phyloP scores from a whole-genome alignment of 1,140 invertebrate species.

The Babylonia areolata region DNA sequence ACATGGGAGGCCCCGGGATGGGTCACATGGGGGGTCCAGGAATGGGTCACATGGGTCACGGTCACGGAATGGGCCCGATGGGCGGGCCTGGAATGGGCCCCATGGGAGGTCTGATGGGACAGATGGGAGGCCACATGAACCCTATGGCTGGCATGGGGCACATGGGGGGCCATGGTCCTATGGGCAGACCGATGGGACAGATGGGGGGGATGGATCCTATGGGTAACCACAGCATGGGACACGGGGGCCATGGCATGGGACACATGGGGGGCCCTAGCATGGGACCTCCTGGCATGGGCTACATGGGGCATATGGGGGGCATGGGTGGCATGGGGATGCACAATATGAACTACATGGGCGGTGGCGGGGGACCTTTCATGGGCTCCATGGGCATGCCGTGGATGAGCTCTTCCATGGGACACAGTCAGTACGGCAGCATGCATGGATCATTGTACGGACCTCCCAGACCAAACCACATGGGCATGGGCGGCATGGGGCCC shows the following conservation, averaged over 20 bases:
- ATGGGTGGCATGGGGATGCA: constrained; percentile 36
- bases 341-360: constrained; percentile 28
- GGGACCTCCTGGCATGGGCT: constrained; percentile 3
- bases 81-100: constrained; percentile 30
- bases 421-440: constrained; percentile 8
- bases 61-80: neutral
- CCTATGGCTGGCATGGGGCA: constrained; percentile 15
- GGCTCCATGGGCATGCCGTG: constrained; percentile 29
- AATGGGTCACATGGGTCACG: constrained; percentile 27
- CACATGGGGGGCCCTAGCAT: constrained; percentile 9
- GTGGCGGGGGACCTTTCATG: constrained; percentile 25
- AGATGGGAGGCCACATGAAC: constrained; percentile 16
- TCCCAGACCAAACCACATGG: neutral
- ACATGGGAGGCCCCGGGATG: constrained; percentile 24
- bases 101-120: constrained; percentile 28
- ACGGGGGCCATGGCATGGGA: constrained; percentile 18
- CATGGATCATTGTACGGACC: neutral
- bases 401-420: constrained; percentile 35
- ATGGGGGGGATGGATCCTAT: constrained; percentile 32
- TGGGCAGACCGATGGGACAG: constrained; percentile 21
- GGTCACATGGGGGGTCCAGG: constrained; percentile 26
- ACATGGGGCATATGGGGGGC: constrained; percentile 12
- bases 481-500: constrained; percentile 14
- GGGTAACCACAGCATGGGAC: neutral
- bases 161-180: neutral